Base-by-base conservation (phyloP, 2,888 invertebrate genomes). In the Abscondita cerata region DNA sequence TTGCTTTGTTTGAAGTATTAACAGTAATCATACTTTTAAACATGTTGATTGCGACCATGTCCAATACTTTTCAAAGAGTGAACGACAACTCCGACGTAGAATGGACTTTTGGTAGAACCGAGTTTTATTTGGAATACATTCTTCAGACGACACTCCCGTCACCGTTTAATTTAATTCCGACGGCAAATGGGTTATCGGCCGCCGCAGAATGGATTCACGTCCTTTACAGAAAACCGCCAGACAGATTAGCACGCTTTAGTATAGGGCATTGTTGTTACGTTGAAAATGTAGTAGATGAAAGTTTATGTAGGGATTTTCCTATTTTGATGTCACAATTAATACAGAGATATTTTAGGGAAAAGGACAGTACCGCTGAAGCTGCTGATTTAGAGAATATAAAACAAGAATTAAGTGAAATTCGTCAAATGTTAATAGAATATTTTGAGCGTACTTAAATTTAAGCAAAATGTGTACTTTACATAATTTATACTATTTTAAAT, bases 21-120 rank as follows among this genome's bases (percentile, higher is more conserved):
- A 86, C 87, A 56, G 89, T 90, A 58, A 86, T 91, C 67, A 86
- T 91, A 65, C 85, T 91, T 34, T 79, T 91, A 66, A 92, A 91
- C 77, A 91, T 91, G 91, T 79, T 88, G 61, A 89, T 91, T 71
- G 91, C 91, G n/a, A 90, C 90, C 15, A 90, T 91, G 89, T 87
- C 90, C 1, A 89, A 89, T 68, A 89, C 90, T 0, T 90, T 89
- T 73, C 89, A 89, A 76, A 84, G 86, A 70, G 88, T 91, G 40
- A 85, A 83, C 13, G 86, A 88, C 66, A 89, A 88, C 72, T 83
- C 87, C 44, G 87, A 88, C 68, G 85, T 87, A 1, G 91, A 91
- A 72, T 92, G 91, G 91, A 89, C 89, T 18, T 91, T 89, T 73
- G 89, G 89, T 0, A 86, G 89, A 70, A 90, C 89, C 12, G 86